Evolutionary conservation across 2,888 invertebrate species (phyloP).

Genomic region (Pseudococcus longispinus): DNA sequence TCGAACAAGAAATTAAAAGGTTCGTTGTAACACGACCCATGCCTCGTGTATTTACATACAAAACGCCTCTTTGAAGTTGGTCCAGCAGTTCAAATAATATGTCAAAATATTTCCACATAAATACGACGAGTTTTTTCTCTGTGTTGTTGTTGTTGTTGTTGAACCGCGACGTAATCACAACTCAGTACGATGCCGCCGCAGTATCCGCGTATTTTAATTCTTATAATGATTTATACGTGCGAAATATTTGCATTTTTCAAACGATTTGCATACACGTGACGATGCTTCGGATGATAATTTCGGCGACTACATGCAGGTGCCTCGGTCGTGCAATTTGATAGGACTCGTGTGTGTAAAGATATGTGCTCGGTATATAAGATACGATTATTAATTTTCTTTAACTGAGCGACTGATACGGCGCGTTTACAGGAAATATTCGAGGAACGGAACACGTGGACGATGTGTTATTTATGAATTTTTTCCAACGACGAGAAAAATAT

Average conservation of each 20-base stretch:
- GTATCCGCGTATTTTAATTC: neutral
- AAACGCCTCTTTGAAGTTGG: neutral
- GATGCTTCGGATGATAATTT: neutral
- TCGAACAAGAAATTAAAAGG: neutral
- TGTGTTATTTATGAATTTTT: neutral
- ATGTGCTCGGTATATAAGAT: neutral
- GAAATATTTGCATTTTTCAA: slow-evolving; percentile 10
- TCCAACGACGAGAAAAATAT: neutral
- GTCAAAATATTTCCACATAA: neutral
- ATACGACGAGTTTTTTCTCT: neutral
- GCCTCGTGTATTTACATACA: too few relatives aligned
- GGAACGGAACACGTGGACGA: neutral
- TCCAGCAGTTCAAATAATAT: neutral
- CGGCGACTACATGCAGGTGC: neutral
- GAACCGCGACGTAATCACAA: neutral
- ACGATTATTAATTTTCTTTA: neutral
- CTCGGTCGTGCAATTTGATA: neutral
- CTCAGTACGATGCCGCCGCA: neutral
- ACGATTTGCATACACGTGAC: slow-evolving; percentile 21
- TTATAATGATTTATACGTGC: slow-evolving; percentile 27
- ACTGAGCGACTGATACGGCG: neutral
- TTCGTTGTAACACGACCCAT: neutral
- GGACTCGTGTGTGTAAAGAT: neutral
- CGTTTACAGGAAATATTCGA: neutral
- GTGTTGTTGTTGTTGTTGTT: too few relatives aligned